These are phyloP conservation scores for Drosophila quadrilineata DNA, from an alignment of 1,140 invertebrate genomes.

Conservation along the genomic window DNA sequence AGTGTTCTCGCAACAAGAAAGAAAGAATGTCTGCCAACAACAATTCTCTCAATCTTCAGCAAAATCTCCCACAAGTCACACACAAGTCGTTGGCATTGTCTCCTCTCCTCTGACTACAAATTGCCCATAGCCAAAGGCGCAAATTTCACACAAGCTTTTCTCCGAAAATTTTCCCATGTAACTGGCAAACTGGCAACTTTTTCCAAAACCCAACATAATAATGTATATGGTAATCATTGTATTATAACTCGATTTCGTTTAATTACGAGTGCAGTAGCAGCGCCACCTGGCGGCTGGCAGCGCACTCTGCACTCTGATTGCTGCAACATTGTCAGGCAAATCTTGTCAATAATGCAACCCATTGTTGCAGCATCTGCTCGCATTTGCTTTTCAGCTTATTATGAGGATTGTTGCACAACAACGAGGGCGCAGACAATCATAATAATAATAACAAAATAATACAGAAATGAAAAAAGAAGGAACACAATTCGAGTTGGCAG, in stretches of 20 bases:
- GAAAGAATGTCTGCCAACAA: too few species aligned
- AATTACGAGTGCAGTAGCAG: too few species aligned
- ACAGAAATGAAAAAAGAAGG: too few species aligned
- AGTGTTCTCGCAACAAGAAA: slow-evolving; percentile 70
- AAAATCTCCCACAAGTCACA: neutral
- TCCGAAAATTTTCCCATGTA: slow-evolving; percentile 9
- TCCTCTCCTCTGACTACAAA: too few species aligned
- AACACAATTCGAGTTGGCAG: slow-evolving; percentile 13
- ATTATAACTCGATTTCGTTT: too few species aligned
- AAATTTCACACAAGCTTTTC: slow-evolving; percentile 42
- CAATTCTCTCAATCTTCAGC: neutral
- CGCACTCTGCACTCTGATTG: too few species aligned
- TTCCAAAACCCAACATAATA: too few species aligned
- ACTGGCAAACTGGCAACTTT: neutral
- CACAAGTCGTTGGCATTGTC: slow-evolving; percentile 22
- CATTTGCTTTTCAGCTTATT: slow-evolving; percentile 16
- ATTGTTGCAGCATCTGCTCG: slow-evolving; percentile 23
- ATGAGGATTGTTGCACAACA: slow-evolving; percentile 32
- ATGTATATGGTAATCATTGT: too few species aligned
- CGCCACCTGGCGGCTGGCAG: too few species aligned
- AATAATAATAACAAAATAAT: neutral
- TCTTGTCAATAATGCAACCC: too few species aligned
- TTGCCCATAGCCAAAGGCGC: slow-evolving; percentile 20
- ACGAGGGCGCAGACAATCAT: neutral
- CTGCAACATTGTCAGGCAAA: too few species aligned